phyloP scores from a whole-genome alignment of 1,140 invertebrate species.

The Saxidomus purpurata region DNA sequence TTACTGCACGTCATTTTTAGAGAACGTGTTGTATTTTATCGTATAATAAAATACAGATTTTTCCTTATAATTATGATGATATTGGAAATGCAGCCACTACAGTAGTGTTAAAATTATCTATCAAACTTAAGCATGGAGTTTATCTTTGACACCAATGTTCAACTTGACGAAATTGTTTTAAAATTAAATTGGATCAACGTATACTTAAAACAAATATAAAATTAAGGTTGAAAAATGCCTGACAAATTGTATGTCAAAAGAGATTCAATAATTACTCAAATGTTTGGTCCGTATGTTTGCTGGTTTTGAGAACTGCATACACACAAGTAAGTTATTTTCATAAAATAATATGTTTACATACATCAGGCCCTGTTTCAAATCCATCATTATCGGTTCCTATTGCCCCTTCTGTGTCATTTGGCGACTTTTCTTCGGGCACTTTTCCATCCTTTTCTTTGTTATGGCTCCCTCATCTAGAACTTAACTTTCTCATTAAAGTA shows the following conservation, averaged over 20 bases:
- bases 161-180: too few relatives aligned
- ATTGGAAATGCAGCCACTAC: too few relatives aligned
- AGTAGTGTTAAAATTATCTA: too few relatives aligned
- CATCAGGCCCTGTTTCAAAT: constrained; percentile 30
- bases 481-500: constrained; percentile 46
- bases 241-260: neutral
- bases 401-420: neutral
- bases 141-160: too few relatives aligned
- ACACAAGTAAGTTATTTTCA: neutral
- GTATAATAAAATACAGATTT: too few relatives aligned
- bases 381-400: constrained; percentile 46
- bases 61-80: too few relatives aligned
- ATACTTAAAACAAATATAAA: neutral
- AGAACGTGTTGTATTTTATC: too few relatives aligned
- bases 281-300: neutral
- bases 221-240: neutral
- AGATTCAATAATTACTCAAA: neutral
- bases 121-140: too few relatives aligned
- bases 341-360: neutral
- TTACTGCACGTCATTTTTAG: too few relatives aligned
- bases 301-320: neutral
- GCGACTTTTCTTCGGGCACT: neutral
- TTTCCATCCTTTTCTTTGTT: neutral
- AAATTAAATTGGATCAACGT: too few relatives aligned
- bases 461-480: constrained; percentile 23